Evolutionary conservation across 2,113 vertebrate genomes (phyloP).

Genomic region (Brachyhypopomus gauderio): DNA sequence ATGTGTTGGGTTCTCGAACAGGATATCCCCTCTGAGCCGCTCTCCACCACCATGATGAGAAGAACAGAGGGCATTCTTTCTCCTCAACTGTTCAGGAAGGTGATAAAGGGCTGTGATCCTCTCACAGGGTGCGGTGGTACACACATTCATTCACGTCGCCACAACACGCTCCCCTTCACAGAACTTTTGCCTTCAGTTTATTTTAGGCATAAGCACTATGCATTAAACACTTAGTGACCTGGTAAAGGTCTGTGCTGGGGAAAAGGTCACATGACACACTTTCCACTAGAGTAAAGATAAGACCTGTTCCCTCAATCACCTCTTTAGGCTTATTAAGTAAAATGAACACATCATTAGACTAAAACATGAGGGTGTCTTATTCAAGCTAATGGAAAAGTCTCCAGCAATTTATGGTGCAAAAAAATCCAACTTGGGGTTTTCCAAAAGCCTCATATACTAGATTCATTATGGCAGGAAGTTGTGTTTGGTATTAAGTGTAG

Average conservation of each 20-base stretch:
- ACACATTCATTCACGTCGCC: conserved; percentile 63
- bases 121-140: conserved; percentile 60
- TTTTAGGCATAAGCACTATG: neutral
- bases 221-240: neutral
- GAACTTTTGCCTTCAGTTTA: conserved; percentile 23
- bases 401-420: neutral
- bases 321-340: neutral
- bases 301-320: no score
- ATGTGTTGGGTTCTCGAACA: conserved; percentile 91
- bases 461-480: conserved; percentile 61
- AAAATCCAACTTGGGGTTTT: conserved; percentile 48
- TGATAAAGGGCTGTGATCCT: conserved; percentile 88
- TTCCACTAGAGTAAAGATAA: no score
- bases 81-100: conserved; percentile 87
- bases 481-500: conserved; percentile 62
- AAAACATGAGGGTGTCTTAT: neutral
- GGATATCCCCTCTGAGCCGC: conserved; percentile 93
- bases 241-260: neutral
- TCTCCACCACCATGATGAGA: conserved; percentile 92
- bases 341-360: neutral
- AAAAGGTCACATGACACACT: neutral
- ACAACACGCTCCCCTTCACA: conserved; percentile 62
- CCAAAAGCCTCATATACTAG: conserved; percentile 56
- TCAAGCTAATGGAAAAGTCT: neutral
- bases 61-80: conserved; percentile 94